phyloP scores from a whole-genome alignment of 2,888 invertebrate genomes.

The Chelonus formosanus region DNA sequence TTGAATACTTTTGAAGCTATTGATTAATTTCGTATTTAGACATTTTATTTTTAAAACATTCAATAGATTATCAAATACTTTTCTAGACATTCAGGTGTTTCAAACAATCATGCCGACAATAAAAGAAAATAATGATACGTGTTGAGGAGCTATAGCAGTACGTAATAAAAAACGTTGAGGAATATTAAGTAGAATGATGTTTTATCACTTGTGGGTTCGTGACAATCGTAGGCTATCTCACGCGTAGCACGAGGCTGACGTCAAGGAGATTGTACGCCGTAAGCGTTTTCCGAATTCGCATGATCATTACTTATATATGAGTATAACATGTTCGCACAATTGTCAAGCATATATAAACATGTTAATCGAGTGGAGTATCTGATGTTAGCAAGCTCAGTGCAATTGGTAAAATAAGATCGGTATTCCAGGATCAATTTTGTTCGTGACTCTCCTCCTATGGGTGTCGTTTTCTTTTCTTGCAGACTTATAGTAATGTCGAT shows the following conservation, averaged over 20 bases:
- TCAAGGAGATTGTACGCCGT: constrained; percentile 13
- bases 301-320: background rate
- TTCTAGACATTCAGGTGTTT: constrained; percentile 1
- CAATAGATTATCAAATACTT: background rate
- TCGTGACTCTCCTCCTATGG: constrained; percentile 20
- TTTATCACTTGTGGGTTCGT: constrained; percentile 17
- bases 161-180: constrained; percentile 6
- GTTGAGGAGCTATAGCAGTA: background rate
- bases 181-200: constrained; percentile 18
- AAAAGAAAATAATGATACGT: background rate
- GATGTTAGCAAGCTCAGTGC: background rate
- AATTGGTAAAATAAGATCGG: constrained; percentile 18
- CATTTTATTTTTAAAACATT: constrained; percentile 4
- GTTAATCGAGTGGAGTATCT: constrained; percentile 7
- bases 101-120: background rate
- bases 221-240: constrained; percentile 12
- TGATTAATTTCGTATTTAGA: constrained; percentile 1
- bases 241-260: constrained; percentile 13
- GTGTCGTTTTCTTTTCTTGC: constrained; percentile 2
- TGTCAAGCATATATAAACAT: constrained; percentile 3
- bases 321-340: constrained; percentile 1
- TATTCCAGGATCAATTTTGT: constrained; percentile 25
- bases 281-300: constrained; percentile 30
- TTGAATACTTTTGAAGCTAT: constrained; percentile 2
- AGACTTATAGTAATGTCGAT: constrained; percentile 23